Base-by-base conservation (phyloP, 2,888 invertebrate genomes). In the Tetranychus truncatus region DNA sequence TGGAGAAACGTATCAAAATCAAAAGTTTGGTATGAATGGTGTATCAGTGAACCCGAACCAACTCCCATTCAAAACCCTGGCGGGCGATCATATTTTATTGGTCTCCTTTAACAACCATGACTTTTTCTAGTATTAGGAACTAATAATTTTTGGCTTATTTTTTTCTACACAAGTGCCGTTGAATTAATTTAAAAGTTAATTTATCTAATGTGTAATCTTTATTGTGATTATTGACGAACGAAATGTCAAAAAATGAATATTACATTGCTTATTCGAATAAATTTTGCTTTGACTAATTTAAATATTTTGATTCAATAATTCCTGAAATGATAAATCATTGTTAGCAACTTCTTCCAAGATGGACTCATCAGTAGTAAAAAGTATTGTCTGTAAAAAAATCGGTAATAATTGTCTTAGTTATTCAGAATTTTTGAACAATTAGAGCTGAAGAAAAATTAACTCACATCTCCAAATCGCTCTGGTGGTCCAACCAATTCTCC, bases 21-120 rank as follows among this genome's bases (percentile, higher is more conserved):
- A 78, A 89, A 90, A 81, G 93, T 96, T 11, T 96, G 96, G 96
- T 96, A 96, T 81, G 95, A 96, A 83, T 96, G 95, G 95, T 87
- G 89, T 79, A 85, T 90, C 20, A 85, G 87, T 8, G 84, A 87
- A 76, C 90, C 90, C 0, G 80, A 84, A 18, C 83, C 85, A 18
- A 82, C 85, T 18, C 82, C 86, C 3, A 86, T 90, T 76, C 88
- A 89, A 81, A 90, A 90, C 83, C 87, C 88, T 8, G 87, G 87
- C 80, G 90, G 89, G n/a, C 83, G 89, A 77, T 88, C 89, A 4
- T 89, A 88, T 81, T 88, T 86, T 74, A 89, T 90, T 78, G 88
- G 88, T 77, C 83, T 88, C 18, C 65, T 46, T 71, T 76, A 45
- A 74, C 21, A 66, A 18, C 4, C 15, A 18, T 65, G 66, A 15